Percentiles rank a stretch among this genome's conserved stretches.
Conservation (phyloP, 2,888 invertebrate species). For the Buathra laborator region DNA sequence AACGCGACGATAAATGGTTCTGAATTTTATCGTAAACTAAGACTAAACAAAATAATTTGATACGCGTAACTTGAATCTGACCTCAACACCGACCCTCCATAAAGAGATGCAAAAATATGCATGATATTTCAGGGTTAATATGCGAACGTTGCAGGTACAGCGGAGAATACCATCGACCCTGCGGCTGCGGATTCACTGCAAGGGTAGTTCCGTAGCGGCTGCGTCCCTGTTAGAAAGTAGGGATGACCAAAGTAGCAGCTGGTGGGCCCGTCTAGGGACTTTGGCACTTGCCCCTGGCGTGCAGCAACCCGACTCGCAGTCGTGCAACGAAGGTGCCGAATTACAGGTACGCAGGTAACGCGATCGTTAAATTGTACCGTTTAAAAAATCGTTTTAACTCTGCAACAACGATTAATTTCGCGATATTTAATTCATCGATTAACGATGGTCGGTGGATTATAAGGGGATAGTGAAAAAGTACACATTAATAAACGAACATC, state of each 20-base stretch:
- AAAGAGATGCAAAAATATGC: too few species aligned
- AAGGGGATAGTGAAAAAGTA: constrained; percentile 1
- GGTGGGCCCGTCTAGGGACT: constrained; percentile 43
- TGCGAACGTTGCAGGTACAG: neutral
- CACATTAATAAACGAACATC: constrained; percentile 50
- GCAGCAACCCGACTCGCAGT: constrained; percentile 70
- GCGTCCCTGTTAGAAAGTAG: constrained; percentile 57
- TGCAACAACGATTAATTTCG: neutral
- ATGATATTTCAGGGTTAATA: too few species aligned
- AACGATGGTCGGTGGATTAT: neutral
- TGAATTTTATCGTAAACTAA: too few species aligned
- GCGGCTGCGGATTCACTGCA: constrained; percentile 6
- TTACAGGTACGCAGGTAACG: neutral
- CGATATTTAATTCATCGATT: neutral
- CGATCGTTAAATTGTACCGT: neutral
- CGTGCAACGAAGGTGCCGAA: constrained; percentile 62
- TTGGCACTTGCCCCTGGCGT: constrained; percentile 54
- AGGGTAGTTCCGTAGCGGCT: constrained; percentile 24
- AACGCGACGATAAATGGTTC: too few species aligned
- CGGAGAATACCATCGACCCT: neutral
- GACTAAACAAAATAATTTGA: too few species aligned
- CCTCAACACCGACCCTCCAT: too few species aligned
- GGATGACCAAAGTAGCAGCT: constrained; percentile 55
- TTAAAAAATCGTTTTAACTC: neutral
- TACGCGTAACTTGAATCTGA: too few species aligned